Evolutionary conservation across 2,113 vertebrate genomes (phyloP).

Genomic region (Menura novaehollandiae): DNA sequence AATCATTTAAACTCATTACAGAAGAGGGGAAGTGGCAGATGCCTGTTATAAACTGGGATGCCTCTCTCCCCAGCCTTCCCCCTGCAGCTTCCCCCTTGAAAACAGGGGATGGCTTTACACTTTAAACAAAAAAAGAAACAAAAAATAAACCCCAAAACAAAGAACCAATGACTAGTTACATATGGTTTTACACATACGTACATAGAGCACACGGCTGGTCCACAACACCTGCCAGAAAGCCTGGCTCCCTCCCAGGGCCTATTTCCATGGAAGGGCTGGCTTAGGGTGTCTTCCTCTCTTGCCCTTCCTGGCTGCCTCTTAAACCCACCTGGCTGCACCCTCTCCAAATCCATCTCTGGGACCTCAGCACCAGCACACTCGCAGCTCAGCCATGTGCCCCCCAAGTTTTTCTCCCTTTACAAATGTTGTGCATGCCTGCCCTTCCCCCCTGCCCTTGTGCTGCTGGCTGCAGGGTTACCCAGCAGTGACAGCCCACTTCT

Average conservation of each 20-base stretch:
- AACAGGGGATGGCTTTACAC: conserved; percentile 63
- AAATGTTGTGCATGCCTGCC: neutral
- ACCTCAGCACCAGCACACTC: neutral
- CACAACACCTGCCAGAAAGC: neutral
- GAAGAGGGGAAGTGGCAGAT: neutral
- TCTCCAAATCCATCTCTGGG: neutral
- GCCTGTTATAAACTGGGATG: neutral
- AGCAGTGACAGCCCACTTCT: neutral
- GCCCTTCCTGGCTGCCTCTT: neutral
- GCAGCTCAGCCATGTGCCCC: neutral
- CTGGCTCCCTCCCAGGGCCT: neutral
- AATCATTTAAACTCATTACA: conserved; percentile 34
- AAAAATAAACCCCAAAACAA: conserved; percentile 71
- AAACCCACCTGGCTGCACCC: neutral
- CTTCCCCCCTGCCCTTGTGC: neutral
- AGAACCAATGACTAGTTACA: conserved; percentile 79
- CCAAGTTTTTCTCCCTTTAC: neutral
- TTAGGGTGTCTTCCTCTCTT: neutral
- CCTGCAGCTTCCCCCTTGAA: neutral
- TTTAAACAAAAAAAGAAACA: neutral
- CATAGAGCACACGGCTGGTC: conserved; percentile 75
- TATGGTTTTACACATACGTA: conserved; percentile 78
- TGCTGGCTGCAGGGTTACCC: neutral
- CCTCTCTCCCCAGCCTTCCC: neutral
- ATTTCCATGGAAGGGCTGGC: neutral